Percentiles rank a stretch among this genome's conserved stretches.
phyloP scores from a whole-genome alignment of 2,797 vertebrate genomes.

The Tiaroga cobitis region DNA sequence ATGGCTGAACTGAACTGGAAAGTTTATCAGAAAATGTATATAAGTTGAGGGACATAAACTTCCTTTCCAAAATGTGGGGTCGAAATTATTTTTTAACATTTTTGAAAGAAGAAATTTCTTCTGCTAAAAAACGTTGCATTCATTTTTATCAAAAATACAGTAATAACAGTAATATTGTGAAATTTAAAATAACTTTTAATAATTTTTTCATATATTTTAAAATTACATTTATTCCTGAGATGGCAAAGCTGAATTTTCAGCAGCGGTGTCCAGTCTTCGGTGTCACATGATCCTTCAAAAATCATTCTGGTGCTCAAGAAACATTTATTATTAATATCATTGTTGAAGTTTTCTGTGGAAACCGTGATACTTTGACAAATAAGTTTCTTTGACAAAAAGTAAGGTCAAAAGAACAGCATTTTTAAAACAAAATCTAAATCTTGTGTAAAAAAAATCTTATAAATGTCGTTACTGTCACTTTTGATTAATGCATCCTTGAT shows the following conservation, averaged over 20 bases:
- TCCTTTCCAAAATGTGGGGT: neutral
- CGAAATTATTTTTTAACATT: neutral
- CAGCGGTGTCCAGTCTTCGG: too few species aligned
- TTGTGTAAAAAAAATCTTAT: neutral
- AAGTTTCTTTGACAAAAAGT: too few species aligned
- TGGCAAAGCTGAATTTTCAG: neutral
- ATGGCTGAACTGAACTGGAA: neutral
- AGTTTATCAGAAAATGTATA: neutral
- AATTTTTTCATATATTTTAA: neutral
- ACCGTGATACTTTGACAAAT: neutral
- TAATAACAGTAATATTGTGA: neutral
- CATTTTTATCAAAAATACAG: neutral
- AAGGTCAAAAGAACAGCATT: too few species aligned
- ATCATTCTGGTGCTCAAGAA: neutral
- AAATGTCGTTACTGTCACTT: neutral
- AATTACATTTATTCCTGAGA: neutral
- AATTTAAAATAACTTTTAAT: neutral
- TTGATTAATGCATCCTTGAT: neutral
- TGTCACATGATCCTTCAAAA: neutral
- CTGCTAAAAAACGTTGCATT: neutral
- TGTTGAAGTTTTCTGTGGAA: neutral
- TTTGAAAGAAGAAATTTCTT: neutral
- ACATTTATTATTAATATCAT: neutral
- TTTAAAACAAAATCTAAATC: too few species aligned
- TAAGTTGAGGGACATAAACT: neutral